These are phyloP conservation scores for Cyaniris semiargus DNA, from an alignment of 2,888 invertebrate genomes.

Conservation along the genomic window DNA sequence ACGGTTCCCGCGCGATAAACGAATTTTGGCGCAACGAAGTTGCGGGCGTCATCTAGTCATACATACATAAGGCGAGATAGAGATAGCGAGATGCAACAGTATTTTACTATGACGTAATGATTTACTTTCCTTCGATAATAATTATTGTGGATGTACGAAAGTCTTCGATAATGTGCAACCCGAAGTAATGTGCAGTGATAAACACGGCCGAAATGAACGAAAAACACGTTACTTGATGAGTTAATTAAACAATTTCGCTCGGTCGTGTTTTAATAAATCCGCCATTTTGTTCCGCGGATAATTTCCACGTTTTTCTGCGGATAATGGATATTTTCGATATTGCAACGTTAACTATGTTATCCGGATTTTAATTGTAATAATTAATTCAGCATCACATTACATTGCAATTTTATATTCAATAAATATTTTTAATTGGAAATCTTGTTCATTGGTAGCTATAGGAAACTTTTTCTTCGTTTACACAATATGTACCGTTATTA, in stretches of 20 bases:
- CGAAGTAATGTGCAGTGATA: not conserved
- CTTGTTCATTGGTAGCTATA: not conserved
- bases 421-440: constrained; percentile 1
- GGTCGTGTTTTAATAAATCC: constrained; percentile 38
- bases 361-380: constrained; percentile 16
- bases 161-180: not conserved
- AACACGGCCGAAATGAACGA: constrained; percentile 26
- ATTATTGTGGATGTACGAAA: not conserved
- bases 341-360: constrained; percentile 7
- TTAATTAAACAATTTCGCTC: constrained; percentile 34
- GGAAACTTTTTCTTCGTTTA: not conserved
- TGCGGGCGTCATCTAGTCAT: too few species aligned
- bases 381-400: constrained; percentile 17
- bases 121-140: not conserved
- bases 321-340: constrained; percentile 29
- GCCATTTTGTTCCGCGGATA: constrained; percentile 37
- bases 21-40: too few species aligned
- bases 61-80: too few species aligned
- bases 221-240: constrained; percentile 30
- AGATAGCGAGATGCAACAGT: too few species aligned
- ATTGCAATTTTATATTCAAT: not conserved
- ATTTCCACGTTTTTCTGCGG: constrained; percentile 32
- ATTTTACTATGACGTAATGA: too few species aligned
- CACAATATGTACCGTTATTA: not conserved
- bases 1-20: too few species aligned